phyloP scores from a whole-genome alignment of 1,140 invertebrate genomes.

The Leptopilina clavipes region DNA sequence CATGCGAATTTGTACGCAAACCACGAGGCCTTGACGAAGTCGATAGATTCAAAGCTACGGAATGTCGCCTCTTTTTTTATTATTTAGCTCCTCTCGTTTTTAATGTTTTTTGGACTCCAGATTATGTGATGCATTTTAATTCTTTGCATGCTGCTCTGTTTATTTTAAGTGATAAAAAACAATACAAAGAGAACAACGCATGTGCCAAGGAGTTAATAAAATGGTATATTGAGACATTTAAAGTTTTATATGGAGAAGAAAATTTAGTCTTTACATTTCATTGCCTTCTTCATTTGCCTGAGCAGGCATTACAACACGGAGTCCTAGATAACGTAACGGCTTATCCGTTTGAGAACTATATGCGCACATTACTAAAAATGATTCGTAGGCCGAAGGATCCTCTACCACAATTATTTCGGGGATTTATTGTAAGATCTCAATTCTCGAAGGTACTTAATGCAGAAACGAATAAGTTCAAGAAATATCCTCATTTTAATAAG shows the following conservation, averaged over 20 bases:
- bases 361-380: conserved; percentile 38
- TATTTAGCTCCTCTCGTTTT: conserved; percentile 49
- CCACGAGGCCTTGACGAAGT: conserved; percentile 41
- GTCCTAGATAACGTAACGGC: conserved; percentile 25
- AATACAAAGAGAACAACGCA: conserved; percentile 17
- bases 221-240: conserved; percentile 32
- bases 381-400: conserved; percentile 40
- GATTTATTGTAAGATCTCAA: conserved; percentile 35
- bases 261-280: conserved; percentile 42
- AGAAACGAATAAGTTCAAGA: conserved; percentile 1
- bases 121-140: conserved; percentile 47
- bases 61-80: conserved; percentile 49
- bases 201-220: conserved; percentile 35
- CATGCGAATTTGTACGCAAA: conserved; percentile 50
- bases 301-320: conserved; percentile 27
- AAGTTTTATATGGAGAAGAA: conserved; percentile 30
- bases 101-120: conserved; percentile 34
- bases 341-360: conserved; percentile 40
- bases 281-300: conserved; percentile 33
- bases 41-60: conserved; percentile 47
- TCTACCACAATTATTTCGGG: conserved; percentile 36
- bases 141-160: conserved; percentile 41
- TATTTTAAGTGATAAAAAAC: conserved; percentile 42
- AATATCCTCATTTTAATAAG: conserved; percentile 6
- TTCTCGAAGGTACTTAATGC: not conserved